These are phyloP conservation scores for Incurvaria masculella DNA, from an alignment of 2,888 invertebrate species.

Conservation along the genomic window DNA sequence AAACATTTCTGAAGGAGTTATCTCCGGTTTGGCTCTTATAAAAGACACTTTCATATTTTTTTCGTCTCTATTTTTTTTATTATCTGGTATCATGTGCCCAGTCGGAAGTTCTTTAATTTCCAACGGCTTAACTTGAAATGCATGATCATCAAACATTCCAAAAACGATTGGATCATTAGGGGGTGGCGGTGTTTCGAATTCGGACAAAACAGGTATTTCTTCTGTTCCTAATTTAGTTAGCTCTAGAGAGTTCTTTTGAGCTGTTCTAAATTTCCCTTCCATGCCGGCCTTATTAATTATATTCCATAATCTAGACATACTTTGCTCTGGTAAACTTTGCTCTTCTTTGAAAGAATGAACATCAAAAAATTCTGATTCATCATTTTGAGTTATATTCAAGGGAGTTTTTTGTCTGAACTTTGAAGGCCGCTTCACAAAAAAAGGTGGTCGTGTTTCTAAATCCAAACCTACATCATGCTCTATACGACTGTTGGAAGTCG, in stretches of 20 bases:
- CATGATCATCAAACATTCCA: not conserved
- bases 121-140: not conserved
- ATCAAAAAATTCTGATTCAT: conserved; percentile 25
- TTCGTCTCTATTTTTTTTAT: too few species aligned
- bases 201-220: conserved; percentile 23
- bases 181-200: conserved; percentile 38
- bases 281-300: conserved; percentile 21
- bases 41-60: too few species aligned
- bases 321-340: conserved; percentile 9
- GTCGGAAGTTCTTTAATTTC: conserved; percentile 15
- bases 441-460: not conserved
- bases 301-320: conserved; percentile 25
- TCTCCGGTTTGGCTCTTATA: not conserved
- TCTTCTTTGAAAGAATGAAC: conserved; percentile 6
- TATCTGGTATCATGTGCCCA: too few species aligned
- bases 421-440: conserved; percentile 13
- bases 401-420: conserved; percentile 13
- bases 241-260: conserved; percentile 4
- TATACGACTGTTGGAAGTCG: conserved; percentile 24
- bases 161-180: conserved; percentile 10
- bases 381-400: conserved; percentile 12
- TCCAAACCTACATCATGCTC: conserved; percentile 25
- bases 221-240: conserved; percentile 14
- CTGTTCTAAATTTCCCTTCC: conserved; percentile 20
- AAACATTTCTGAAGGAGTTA: not conserved